Base-by-base conservation (phyloP, 2,797 vertebrate genomes). In the Vultur gryphus region DNA sequence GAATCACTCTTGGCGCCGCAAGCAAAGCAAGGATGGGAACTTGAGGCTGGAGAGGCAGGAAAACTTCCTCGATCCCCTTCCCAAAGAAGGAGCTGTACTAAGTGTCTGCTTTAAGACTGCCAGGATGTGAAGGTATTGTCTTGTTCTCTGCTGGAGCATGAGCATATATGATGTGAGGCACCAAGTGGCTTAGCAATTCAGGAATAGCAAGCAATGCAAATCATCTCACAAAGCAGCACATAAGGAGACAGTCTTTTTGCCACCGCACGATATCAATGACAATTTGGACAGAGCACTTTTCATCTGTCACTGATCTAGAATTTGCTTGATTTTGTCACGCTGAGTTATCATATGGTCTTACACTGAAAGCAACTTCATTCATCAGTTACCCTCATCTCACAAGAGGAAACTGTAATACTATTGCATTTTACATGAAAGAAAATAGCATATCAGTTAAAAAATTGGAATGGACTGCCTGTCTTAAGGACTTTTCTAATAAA, bases 221-320 rank as follows among this genome's bases (percentile, higher is more conserved):
- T 41, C 0, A 88, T 69, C 91, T 62, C 28, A 52, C 67, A 83
- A 72, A 48, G 61, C 17, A 64, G 31, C 25, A 69, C 2, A 1
- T 13, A 55, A 35, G 39, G 16, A 59, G 29, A 87, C 15, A 54
- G 17, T 44, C 20, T 57, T 71, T 88, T 54, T 80, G 49, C 17
- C 52, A 41, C 13, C 8, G 11, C 25, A 35, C 0, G 0, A 0
- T 55, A 65, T 41, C 69, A 81, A 2, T 21, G 23, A 39, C 52
- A 87, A 48, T 57, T 16, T 25, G 41, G 82, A 75, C 3, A 29
- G 25, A 78, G 14, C 14, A 41, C 33, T 80, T 64, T 43, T 89
- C 65, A 20, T 44, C 64, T 71, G 11, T 41, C 57, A 67, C 37
- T 24, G 16, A 76, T 39, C 19, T n/a, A 2, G 52, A 87, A 78